Evolutionary conservation across 2,113 vertebrate genomes (phyloP), one percentile per base, ranked within the genome.

Genomic region (Macquaria ambigua): DNA sequence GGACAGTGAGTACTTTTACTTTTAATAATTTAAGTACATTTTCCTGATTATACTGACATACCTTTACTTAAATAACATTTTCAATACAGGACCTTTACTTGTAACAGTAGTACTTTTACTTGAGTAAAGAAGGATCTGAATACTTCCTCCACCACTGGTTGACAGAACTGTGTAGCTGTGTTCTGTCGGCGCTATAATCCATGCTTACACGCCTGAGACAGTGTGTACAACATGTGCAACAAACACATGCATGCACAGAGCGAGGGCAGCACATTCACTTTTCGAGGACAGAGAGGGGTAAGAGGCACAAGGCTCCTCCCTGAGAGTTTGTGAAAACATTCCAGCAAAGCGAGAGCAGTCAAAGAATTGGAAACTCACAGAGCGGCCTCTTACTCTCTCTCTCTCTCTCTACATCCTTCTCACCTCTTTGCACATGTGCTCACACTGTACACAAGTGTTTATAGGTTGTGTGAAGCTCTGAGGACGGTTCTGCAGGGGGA

Each of bases 251-350:
- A 58, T 15, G 72, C 41, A 80, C 77, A 73, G 31, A 66, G 67
- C n/a, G 62, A 79, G 59, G 9, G 59, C 21, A 91, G 77, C 82
- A 74, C 76, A 66, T 83, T 84, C 64, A 81, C 52, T 74, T 85
- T 74, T 20, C 34, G 1, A 83, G 79, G 87, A 90, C 77, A 77
- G 90, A 79, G 50, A 81, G 91, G 86, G 82, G 74, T 79, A 72
- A 89, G 88, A 91, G 85, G 86, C 86, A 3, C 71, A 85, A 84
- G 86, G 93, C 96, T 96, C 95, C 96, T 95, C 95, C 96, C 94
- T 93, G 91, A 92, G 90, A 92, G 66, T 95, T 93, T 92, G 93
- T 89, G 86, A 95, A 96, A 96, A 96, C 95, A 96, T 96, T 96
- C 95, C 96, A 95, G 93, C 90, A 81, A 87, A 93, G 87, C 79